Percentiles rank a stretch among this genome's conserved stretches.
Conservation (phyloP, 2,113 vertebrate genomes). For the Alosa alosa region DNA sequence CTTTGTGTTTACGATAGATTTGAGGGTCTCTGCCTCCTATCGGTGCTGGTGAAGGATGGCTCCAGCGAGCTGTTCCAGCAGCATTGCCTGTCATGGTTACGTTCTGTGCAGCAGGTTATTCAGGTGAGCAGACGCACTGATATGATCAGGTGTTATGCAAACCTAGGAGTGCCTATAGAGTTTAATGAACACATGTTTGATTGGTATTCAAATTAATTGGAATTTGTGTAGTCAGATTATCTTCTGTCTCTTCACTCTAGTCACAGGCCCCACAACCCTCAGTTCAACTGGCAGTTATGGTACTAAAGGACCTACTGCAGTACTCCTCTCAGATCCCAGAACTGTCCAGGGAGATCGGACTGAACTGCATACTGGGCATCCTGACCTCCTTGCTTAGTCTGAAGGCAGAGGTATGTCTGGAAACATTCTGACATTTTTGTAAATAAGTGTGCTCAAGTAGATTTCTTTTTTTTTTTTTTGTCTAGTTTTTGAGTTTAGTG, state of each 20-base stretch:
- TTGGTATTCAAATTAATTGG: background rate
- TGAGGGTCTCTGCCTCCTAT: constrained; percentile 83
- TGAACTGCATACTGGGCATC: constrained; percentile 84
- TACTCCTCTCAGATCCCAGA: constrained; percentile 81
- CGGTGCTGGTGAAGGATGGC: constrained; percentile 84
- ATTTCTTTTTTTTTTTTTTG: background rate
- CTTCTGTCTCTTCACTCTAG: constrained; percentile 52
- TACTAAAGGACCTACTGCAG: constrained; percentile 80
- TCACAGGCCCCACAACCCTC: constrained; percentile 82
- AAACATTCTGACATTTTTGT: background rate
- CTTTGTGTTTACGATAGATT: constrained; percentile 64
- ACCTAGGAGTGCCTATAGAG: background rate
- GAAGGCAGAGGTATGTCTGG: constrained; percentile 75
- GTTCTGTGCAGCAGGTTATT: constrained; percentile 83
- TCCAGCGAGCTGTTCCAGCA: constrained; percentile 84
- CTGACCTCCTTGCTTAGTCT: constrained; percentile 85
- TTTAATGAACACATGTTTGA: background rate
- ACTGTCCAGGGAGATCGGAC: constrained; percentile 81
- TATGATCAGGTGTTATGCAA: no score
- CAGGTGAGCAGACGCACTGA: constrained; percentile 69
- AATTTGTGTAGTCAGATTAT: background rate
- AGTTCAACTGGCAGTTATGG: constrained; percentile 76
- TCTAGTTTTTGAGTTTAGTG: no score
- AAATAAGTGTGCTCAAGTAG: background rate
- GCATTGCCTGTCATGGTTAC: constrained; percentile 84